Conservation (phyloP, 2,113 vertebrate genomes). For the Acrocephalus kingi region DNA sequence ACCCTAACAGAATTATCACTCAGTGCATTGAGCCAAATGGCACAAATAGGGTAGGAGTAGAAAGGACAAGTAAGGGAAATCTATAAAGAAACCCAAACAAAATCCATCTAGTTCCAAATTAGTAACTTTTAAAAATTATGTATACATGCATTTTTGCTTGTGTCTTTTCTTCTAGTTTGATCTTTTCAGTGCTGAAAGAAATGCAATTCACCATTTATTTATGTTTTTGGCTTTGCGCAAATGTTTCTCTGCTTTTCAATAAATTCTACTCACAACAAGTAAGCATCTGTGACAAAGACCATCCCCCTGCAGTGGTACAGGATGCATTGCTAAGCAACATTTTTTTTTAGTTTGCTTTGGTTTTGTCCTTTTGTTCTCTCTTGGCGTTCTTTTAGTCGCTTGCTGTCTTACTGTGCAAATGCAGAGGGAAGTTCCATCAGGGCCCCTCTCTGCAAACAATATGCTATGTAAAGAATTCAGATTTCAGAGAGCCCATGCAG, state of each 20-base stretch:
- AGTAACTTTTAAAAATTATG: background rate
- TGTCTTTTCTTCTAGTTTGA: background rate
- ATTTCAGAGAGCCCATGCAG: background rate
- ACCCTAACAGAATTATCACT: background rate
- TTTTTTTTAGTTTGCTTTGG: conserved; percentile 5
- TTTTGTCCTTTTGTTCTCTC: conserved; percentile 39
- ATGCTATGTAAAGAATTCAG: background rate
- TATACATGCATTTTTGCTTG: background rate
- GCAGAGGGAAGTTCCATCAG: background rate
- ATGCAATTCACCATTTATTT: background rate
- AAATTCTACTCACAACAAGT: background rate
- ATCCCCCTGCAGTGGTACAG: background rate
- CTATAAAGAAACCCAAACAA: background rate
- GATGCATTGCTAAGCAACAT: conserved; percentile 8
- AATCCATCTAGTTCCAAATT: background rate
- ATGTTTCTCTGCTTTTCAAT: conserved; percentile 5
- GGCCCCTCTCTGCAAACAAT: background rate
- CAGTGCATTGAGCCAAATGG: background rate
- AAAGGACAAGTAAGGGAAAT: background rate
- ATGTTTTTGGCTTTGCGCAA: background rate
- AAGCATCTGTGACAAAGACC: conserved; percentile 36
- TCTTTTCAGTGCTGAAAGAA: background rate
- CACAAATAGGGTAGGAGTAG: background rate
- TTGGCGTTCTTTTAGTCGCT: background rate
- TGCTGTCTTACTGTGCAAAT: background rate